Percentiles rank a stretch among this genome's conserved stretches.
phyloP scores from a whole-genome alignment of 2,888 invertebrate species.

The Lasioglossum figueresi region DNA sequence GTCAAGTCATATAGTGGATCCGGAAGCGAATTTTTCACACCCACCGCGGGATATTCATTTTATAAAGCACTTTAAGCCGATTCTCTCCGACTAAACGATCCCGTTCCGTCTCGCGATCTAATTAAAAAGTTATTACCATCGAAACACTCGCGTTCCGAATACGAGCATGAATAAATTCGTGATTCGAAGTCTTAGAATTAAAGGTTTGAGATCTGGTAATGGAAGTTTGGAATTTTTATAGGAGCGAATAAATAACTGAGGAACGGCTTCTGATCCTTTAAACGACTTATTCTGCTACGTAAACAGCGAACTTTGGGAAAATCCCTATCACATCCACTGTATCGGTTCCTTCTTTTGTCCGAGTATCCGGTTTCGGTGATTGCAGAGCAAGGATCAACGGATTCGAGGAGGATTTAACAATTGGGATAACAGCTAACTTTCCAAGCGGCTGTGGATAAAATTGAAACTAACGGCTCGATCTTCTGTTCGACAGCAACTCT shows the following conservation, averaged over 20 bases:
- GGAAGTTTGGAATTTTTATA: neutral
- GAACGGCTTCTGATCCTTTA: neutral
- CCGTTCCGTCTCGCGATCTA: neutral
- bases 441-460: neutral
- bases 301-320: neutral
- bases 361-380: conserved; percentile 16
- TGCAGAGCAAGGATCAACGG: conserved; percentile 18
- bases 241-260: neutral
- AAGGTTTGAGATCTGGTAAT: neutral
- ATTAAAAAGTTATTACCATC: neutral
- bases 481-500: neutral
- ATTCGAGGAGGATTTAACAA: neutral
- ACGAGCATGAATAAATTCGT: neutral
- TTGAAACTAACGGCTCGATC: conserved; percentile 7
- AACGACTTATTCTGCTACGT: neutral
- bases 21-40: neutral
- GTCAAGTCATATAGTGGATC: neutral
- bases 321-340: neutral
- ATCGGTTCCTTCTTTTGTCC: conserved; percentile 10
- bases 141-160: neutral
- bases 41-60: neutral
- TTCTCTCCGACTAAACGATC: neutral
- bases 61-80: neutral
- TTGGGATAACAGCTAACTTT: conserved; percentile 19
- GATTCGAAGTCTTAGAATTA: neutral